Evolutionary conservation across 2,797 vertebrate species (phyloP).

Genomic region (Setipinna tenuifilis): DNA sequence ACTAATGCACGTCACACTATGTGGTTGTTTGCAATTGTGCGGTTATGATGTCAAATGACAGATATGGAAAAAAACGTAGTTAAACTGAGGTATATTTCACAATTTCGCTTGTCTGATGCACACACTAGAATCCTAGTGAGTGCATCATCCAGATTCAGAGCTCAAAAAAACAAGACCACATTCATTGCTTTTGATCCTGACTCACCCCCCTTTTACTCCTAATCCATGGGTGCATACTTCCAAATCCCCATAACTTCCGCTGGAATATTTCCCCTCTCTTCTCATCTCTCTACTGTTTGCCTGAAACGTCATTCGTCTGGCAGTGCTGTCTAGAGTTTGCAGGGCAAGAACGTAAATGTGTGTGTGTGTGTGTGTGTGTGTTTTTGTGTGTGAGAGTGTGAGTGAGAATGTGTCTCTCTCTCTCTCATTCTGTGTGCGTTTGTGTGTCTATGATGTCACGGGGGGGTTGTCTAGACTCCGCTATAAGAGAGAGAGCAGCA

Average conservation of each 20-base stretch:
- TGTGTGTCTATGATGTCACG: constrained; percentile 50
- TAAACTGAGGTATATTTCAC: neutral
- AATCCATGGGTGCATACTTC: neutral
- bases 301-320: constrained; percentile 22
- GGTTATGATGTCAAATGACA: neutral
- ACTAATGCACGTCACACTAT: neutral
- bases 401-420: neutral
- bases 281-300: constrained; percentile 12
- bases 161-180: neutral
- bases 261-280: constrained; percentile 19
- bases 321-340: neutral
- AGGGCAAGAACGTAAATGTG: neutral
- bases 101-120: neutral
- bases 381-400: constrained; percentile 36
- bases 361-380: constrained; percentile 42
- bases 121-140: neutral
- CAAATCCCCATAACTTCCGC: neutral
- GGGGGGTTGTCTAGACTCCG: constrained; percentile 50
- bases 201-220: neutral
- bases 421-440: constrained; percentile 18
- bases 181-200: neutral
- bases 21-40: neutral
- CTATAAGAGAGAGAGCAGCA: constrained; percentile 56
- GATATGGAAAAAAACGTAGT: neutral
- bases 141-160: neutral